Evolutionary conservation across 2,888 invertebrate species (phyloP).

Genomic region (Galerucella calmariensis): DNA sequence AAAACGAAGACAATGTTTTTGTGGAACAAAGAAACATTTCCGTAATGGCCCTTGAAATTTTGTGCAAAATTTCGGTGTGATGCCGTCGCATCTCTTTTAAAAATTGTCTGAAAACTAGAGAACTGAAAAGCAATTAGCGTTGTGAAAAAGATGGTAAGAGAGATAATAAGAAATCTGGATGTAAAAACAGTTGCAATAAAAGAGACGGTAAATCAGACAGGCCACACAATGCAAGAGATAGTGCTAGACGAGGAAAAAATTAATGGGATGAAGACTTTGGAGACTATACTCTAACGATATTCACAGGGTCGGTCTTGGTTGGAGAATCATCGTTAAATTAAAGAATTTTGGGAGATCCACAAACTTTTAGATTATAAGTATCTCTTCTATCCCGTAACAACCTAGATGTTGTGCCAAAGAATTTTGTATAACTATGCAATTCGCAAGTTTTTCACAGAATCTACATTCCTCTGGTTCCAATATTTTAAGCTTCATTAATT

Average conservation of each 20-base stretch:
- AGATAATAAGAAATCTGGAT: conserved; percentile 54
- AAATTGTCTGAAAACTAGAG: neutral
- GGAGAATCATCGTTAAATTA: neutral
- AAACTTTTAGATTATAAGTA: too few species aligned
- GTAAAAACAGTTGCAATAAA: conserved; percentile 55
- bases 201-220: conserved; percentile 51
- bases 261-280: conserved; percentile 47
- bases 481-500: too few species aligned
- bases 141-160: conserved; percentile 42
- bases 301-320: neutral
- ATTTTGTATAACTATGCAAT: too few species aligned
- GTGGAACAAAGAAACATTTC: too few species aligned
- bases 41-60: too few species aligned
- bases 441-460: too few species aligned
- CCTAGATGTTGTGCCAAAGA: too few species aligned
- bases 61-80: too few species aligned
- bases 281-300: conserved; percentile 27
- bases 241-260: conserved; percentile 42
- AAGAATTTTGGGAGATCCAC: too few species aligned
- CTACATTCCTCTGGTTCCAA: too few species aligned
- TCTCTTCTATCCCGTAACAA: too few species aligned
- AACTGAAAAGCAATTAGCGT: conserved; percentile 52
- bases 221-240: conserved; percentile 49
- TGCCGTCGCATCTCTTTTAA: neutral
- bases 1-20: too few species aligned